Conservation (phyloP, 2,797 vertebrate species). For the Trachurus trachurus region DNA sequence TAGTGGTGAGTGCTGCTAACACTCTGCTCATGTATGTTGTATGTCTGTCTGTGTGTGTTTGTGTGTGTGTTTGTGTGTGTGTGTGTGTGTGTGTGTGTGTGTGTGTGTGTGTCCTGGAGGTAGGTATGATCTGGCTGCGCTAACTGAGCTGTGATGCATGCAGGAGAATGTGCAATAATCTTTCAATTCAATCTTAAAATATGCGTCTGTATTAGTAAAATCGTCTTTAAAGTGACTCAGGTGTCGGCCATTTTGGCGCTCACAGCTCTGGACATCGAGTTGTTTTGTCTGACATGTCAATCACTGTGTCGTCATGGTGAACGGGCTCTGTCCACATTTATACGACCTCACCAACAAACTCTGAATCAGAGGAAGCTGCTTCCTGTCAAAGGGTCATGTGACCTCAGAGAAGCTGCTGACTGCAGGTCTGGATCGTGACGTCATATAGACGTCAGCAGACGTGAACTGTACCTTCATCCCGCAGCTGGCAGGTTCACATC, state of each 20-base stretch:
- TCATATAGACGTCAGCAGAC: no score
- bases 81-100: background rate
- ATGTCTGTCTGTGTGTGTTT: background rate
- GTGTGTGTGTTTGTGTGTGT: constrained; percentile 1
- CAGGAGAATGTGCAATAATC: background rate
- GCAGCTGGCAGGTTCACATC: no score
- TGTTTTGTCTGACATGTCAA: background rate
- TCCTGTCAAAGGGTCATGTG: background rate
- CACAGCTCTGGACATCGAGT: no score
- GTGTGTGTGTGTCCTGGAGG: background rate
- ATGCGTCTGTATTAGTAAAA: no score
- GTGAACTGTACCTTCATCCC: no score
- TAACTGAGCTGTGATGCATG: constrained; percentile 40
- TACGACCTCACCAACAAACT: no score
- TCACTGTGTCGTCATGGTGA: constrained; percentile 1
- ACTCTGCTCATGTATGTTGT: constrained; percentile 44
- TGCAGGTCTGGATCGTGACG: no score
- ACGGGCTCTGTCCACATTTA: background rate
- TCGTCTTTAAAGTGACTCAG: no score
- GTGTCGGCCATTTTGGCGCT: no score
- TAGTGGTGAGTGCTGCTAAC: constrained; percentile 89
- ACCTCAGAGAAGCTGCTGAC: no score
- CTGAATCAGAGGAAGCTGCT: background rate
- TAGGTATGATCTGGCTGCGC: constrained; percentile 2
- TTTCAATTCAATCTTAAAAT: no score